Base-by-base conservation (phyloP, 2,888 invertebrate species). In the Cantharis rufa region DNA sequence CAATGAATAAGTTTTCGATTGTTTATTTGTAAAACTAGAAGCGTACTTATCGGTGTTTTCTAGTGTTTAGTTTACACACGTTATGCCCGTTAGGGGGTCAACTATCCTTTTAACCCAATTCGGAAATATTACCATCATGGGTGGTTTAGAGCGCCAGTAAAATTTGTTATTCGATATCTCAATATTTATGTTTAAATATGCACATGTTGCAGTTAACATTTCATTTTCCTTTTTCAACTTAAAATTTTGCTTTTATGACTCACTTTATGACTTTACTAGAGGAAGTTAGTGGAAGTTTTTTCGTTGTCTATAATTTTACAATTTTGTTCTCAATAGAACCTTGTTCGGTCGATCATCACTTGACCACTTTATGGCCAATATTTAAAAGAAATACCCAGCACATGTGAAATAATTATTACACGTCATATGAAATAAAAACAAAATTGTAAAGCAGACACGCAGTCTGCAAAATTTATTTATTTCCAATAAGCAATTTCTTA, bases 91-190 rank as follows among this genome's bases (percentile, higher is more conserved):
- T 66, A 66, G 71, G 64, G 70, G 72, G 76, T 72, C 76, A 76
- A 62, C 32, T 72, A 13, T 63, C 69, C 68, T 24, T 63, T 76
- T 69, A 68, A 69, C 63, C 74, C 77, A 62, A n/a, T 66, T 66
- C 24, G 18, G 18, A 21, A 21, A 66, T 24, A 66, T 62, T 24
- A 73, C 69, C 79, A 16, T 74, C 78, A 79, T 81, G 81, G 81
- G 81, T 81, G 81, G 81, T 81, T 81, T 81, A 81, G 80, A 81
- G 79, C 80, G 80, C 80, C 80, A 80, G 77, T 78, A 80, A 80
- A 80, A 76, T 76, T 75, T 75, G 79, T 77, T 75, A 81, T 71
- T 73, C 79, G 80, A 84, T 83, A 84, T 83, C 84, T 82, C 82
- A 78, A 78, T 82, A 81, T 81, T 80, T 80, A 79, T 75, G 79